Base-by-base conservation (phyloP, 2,888 invertebrate species). In the Pimpla rufipes region DNA sequence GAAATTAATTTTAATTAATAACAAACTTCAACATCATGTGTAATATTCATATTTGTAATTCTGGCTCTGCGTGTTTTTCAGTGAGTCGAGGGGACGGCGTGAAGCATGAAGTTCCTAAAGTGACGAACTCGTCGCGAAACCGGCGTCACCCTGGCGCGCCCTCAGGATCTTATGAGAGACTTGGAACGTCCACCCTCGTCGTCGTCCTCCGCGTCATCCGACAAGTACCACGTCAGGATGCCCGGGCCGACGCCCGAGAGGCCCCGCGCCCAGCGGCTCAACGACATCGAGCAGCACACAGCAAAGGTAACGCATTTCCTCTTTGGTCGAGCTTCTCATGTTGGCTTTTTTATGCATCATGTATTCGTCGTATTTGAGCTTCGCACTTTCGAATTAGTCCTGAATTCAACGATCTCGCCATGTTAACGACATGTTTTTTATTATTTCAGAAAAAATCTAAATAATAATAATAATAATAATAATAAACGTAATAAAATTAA, bases 191-290 rank as follows among this genome's bases (percentile, higher is more conserved):
- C 86, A 57, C 78, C 83, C 74, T 84, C 83, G 80, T 80, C 83
- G 18, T 70, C 83, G 80, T 90, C 88, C 35, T 92, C 90, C 10
- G 89, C 90, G 82, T 91, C 91, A 85, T 92, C 91, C 86, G 90
- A 81, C 83, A 84, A 84, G 70, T 84, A 84, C 66, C 83, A 84
- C 83, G 74, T 66, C 55, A 93, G 90, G 88, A 93, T 93, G 93
- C 91, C 93, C 84, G 93, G 93, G 87, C 91, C 93, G 81, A 89
- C 89, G 79, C 89, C 91, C 83, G 93, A 92, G 70, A 91, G 93
- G 87, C 92, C 92, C 83, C 92, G 93, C 74, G 93, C 92, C 47
- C 92, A 92, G 82, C 90, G 91, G 85, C 92, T 93, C 79, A 93
- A 89, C 83, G 92, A 93, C 87, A 92, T 93, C 88, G 93, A 93